phyloP scores from a whole-genome alignment of 2,797 vertebrate species.

The Anabacerthia variegaticeps region DNA sequence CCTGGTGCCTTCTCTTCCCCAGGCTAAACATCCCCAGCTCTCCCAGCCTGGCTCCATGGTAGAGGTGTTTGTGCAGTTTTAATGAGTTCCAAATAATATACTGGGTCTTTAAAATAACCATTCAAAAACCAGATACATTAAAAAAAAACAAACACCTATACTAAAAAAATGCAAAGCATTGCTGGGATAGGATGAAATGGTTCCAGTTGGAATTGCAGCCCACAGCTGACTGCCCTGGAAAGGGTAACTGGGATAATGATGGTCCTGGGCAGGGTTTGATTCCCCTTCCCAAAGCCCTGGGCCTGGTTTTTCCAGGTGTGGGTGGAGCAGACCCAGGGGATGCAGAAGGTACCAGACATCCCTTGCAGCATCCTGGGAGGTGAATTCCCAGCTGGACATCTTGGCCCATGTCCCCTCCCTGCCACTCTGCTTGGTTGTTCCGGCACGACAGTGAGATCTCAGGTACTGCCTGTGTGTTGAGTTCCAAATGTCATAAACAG shows the following conservation, averaged over 20 bases:
- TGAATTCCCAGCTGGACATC: background rate
- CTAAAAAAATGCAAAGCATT: background rate
- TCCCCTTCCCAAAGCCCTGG: fast-evolving
- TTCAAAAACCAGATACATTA: background rate
- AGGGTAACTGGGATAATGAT: fast-evolving
- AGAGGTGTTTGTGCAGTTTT: background rate
- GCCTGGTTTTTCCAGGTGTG: background rate
- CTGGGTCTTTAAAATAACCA: background rate
- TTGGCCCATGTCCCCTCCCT: fast-evolving
- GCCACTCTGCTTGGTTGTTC: background rate
- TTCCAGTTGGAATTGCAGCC: background rate
- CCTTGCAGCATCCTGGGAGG: fast-evolving
- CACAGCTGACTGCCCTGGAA: fast-evolving
- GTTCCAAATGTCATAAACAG: background rate
- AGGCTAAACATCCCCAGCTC: background rate
- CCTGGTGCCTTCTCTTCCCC: background rate
- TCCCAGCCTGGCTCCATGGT: background rate
- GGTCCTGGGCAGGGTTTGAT: background rate
- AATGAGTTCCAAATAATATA: background rate
- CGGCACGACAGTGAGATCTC: fast-evolving
- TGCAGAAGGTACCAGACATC: background rate
- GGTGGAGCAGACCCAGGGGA: background rate
- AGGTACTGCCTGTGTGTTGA: background rate
- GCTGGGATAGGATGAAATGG: background rate
- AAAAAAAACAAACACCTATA: no score